These are phyloP conservation scores for Cydia fagiglandana DNA, from an alignment of 1,140 invertebrate species.

Conservation along the genomic window DNA sequence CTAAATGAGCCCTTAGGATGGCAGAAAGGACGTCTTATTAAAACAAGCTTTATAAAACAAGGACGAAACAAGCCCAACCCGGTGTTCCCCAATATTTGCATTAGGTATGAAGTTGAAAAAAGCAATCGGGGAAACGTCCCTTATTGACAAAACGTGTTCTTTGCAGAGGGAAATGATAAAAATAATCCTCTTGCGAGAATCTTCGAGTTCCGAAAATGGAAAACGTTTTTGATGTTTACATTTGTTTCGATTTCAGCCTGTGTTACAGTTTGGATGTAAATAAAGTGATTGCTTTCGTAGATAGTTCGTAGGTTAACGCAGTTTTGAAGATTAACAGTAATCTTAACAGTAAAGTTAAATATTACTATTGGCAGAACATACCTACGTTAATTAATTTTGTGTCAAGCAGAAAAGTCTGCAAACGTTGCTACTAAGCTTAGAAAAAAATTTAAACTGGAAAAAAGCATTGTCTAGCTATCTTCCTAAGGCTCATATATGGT, in stretches of 20 bases:
- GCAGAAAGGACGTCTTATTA: background rate
- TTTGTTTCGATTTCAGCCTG: background rate
- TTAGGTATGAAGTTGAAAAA: constrained; percentile 59
- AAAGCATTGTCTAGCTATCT: too few species aligned
- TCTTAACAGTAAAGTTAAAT: too few species aligned
- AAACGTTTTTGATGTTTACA: background rate
- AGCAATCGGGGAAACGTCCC: constrained; percentile 59
- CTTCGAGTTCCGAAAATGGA: background rate
- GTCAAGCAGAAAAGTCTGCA: too few species aligned
- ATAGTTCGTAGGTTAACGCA: background rate
- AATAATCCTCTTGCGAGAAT: constrained; percentile 48
- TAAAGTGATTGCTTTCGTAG: background rate
- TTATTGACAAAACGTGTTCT: constrained; percentile 70
- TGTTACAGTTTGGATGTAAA: background rate
- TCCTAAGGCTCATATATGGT: too few species aligned
- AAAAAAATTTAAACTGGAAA: too few species aligned
- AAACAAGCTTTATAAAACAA: background rate
- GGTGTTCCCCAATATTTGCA: constrained; percentile 56
- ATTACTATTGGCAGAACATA: too few species aligned
- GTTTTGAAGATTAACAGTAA: too few species aligned
- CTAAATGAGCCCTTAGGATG: too few species aligned
- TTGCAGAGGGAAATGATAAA: constrained; percentile 59
- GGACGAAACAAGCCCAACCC: constrained; percentile 38
- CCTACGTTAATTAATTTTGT: too few species aligned
- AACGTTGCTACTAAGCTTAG: too few species aligned